Evolutionary conservation across 1,140 invertebrate species (phyloP).

Genomic region (Epicauta chinensis): DNA sequence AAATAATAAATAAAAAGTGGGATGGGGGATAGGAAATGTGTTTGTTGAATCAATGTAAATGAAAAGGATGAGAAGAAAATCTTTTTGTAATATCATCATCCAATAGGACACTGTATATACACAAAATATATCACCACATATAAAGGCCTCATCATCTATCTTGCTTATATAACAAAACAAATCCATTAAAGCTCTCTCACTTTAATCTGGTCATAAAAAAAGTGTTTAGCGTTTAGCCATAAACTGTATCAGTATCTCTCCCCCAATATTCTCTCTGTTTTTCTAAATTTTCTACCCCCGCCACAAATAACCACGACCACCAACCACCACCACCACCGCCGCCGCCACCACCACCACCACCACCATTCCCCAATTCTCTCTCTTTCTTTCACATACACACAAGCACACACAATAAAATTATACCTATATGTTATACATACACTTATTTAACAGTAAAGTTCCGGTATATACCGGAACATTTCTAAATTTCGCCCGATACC

Average conservation of each 20-base stretch:
- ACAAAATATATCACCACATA: constrained; percentile 25
- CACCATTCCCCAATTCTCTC: neutral
- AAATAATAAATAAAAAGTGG: constrained; percentile 23
- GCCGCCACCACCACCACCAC: neutral
- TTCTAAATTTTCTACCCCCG: neutral
- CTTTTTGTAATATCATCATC: constrained; percentile 7
- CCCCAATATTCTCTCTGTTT: no score
- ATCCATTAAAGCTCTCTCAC: constrained; percentile 40
- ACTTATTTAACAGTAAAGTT: no score
- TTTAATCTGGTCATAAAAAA: constrained; percentile 40
- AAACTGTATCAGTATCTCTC: constrained; percentile 39
- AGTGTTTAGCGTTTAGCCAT: constrained; percentile 42
- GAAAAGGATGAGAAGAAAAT: constrained; percentile 21
- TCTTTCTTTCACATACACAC: neutral
- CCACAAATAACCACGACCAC: neutral
- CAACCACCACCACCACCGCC: no score
- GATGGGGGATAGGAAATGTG: constrained; percentile 3
- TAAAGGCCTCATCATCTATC: constrained; percentile 29
- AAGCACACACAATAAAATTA: neutral
- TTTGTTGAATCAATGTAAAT: constrained; percentile 13
- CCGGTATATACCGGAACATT: no score
- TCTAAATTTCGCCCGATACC: no score
- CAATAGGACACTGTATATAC: constrained; percentile 18
- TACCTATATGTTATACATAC: no score
- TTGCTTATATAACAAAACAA: constrained; percentile 36